Conservation (phyloP, 1,140 invertebrate species). For the Popillia japonica region DNA sequence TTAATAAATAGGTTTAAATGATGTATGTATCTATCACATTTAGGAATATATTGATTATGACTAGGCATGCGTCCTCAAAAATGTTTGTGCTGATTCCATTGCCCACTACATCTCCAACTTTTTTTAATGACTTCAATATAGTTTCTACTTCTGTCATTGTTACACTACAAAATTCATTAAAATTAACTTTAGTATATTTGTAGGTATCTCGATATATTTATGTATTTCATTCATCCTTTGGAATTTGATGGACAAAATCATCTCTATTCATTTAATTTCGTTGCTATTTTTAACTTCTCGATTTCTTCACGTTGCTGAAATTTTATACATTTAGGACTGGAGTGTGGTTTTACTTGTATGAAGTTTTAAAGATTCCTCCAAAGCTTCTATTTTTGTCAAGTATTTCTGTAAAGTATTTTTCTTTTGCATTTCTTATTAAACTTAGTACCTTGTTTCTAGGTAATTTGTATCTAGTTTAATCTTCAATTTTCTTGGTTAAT, state of each 20-base stretch:
- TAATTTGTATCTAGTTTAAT: not conserved
- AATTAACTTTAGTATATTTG: not conserved
- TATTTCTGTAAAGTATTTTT: not conserved
- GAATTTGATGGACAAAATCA: not conserved
- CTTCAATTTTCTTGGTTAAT: not conserved
- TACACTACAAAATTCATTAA: slow-evolving; percentile 7
- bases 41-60: not conserved
- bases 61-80: not conserved
- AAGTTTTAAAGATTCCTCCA: not conserved
- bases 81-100: not conserved
- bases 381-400: not conserved
- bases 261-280: too few species aligned
- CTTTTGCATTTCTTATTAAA: slow-evolving; percentile 2
- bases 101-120: not conserved
- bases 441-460: not conserved
- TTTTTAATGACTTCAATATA: not conserved
- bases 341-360: too few species aligned
- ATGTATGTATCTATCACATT: not conserved
- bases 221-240: not conserved
- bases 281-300: too few species aligned
- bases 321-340: too few species aligned
- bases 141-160: not conserved
- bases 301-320: too few species aligned
- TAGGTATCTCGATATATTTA: not conserved
- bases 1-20: not conserved